Conservation (phyloP, 2,888 invertebrate genomes). For the Celastrina argiolus region DNA sequence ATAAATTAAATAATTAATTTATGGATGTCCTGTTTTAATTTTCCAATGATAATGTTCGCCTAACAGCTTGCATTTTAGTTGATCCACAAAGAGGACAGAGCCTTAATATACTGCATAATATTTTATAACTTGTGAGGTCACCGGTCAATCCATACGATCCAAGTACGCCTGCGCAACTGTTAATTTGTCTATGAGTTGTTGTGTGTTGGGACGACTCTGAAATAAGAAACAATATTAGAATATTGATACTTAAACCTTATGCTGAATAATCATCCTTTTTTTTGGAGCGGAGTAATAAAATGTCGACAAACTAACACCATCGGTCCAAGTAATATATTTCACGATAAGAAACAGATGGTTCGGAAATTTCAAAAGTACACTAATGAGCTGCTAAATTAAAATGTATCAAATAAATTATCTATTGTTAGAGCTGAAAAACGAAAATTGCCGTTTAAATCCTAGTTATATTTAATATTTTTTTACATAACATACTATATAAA, state of each 20-base stretch:
- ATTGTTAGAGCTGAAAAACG: too few relatives aligned
- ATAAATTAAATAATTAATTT: slow-evolving; percentile 20
- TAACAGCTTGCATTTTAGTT: not conserved
- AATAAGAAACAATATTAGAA: slow-evolving; percentile 34
- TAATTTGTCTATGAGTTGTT: slow-evolving; percentile 61
- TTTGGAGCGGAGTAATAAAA: not conserved
- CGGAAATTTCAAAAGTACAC: too few relatives aligned
- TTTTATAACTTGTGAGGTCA: not conserved
- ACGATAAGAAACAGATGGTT: not conserved
- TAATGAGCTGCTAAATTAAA: too few relatives aligned
- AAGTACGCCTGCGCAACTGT: slow-evolving; percentile 68
- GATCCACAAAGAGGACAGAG: not conserved
- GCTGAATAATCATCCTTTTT: not conserved
- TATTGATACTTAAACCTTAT: slow-evolving; percentile 65
- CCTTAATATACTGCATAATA: not conserved
- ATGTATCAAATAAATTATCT: too few relatives aligned
- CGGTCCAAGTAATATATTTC: not conserved
- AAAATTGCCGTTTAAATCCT: too few relatives aligned
- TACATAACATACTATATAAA: too few relatives aligned
- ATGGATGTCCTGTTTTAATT: slow-evolving; percentile 19
- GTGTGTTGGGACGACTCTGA: slow-evolving; percentile 68
- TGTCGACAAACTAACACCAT: not conserved
- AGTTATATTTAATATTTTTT: too few relatives aligned
- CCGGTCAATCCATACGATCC: slow-evolving; percentile 64
- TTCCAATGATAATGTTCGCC: not conserved